Base-by-base conservation (phyloP, 2,797 vertebrate species). In the Hyperoplus immaculatus region DNA sequence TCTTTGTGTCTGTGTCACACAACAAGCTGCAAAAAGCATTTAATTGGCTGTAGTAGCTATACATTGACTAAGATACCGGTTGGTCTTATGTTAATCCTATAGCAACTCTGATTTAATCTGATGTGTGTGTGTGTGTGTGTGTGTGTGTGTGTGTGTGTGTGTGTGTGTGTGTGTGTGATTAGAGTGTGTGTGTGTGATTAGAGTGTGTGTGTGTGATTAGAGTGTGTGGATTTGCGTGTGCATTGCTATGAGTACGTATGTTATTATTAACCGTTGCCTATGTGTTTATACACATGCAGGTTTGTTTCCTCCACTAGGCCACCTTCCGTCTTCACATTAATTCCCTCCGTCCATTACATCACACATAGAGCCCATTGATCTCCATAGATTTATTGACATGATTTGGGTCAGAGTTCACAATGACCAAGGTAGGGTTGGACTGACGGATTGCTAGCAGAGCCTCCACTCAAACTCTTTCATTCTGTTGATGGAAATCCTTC, bases 381-480 rank as follows among this genome's bases (percentile, higher is more conserved):
- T 14, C 60, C 61, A 93, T 92, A 55, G 94, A 93, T 94, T 82
- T 94, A 94, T 93, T 93, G 93, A 93, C 57, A 49, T 75, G 72
- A 91, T 92, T 81, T 85, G 79, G 90, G 92, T 93, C 86, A 93
- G 79, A 90, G 92, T 91, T 93, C 92, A 88, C 77, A 62, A 54
- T 82, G 81, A 88, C 87, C 64, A 70, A 88, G 86, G 57, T 85
- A 82, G 83, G 78, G 70, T 89, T 79, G 88, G 86, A 91, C 45
- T 87, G 89, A 92, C 86, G 77, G 79, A 78, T 83, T 73, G 42
- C 63, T 58, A 14, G 3, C 55, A 21, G n/a, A 82, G 66, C 46
- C 66, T 67, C 8, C 13, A 71, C 81, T 84, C 60, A 78, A 87
- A 78, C 72, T 71, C 60, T 54, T 65, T 56, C 6, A 6, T 60